phyloP scores from a whole-genome alignment of 2,797 vertebrate genomes.

The Sphaeramia orbicularis region DNA sequence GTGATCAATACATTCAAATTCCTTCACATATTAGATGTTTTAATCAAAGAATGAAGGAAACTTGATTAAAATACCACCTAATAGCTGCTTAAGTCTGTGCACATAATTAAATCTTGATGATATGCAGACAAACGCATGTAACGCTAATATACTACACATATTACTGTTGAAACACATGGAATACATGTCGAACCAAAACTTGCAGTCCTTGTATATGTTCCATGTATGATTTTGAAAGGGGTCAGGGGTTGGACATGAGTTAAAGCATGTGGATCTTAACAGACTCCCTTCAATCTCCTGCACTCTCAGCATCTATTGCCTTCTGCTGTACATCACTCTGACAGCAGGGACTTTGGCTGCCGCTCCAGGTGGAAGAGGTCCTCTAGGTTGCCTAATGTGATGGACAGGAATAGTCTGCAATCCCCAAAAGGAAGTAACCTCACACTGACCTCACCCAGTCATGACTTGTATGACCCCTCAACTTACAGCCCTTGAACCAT shows the following conservation, averaged over 20 bases:
- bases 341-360: slow-evolving; percentile 65
- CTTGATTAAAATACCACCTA: no score
- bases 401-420: slow-evolving; percentile 73
- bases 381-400: slow-evolving; percentile 59
- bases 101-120: no score
- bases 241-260: slow-evolving; percentile 5
- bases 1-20: no score
- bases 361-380: slow-evolving; percentile 65
- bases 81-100: no score
- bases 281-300: slow-evolving; percentile 60
- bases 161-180: not conserved
- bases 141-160: no score
- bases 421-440: slow-evolving; percentile 77
- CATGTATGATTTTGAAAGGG: slow-evolving; percentile 29
- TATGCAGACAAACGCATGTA: no score
- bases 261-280: slow-evolving; percentile 17
- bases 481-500: slow-evolving; percentile 55
- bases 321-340: slow-evolving; percentile 76
- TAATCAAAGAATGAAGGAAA: no score
- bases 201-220: not conserved
- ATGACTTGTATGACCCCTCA: slow-evolving; percentile 60
- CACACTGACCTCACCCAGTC: slow-evolving; percentile 71
- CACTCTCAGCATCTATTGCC: slow-evolving; percentile 60
- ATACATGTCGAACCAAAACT: slow-evolving; percentile 33
- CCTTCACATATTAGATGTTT: no score